Conservation (phyloP, 2,888 invertebrate species). For the Hesperia comma region DNA sequence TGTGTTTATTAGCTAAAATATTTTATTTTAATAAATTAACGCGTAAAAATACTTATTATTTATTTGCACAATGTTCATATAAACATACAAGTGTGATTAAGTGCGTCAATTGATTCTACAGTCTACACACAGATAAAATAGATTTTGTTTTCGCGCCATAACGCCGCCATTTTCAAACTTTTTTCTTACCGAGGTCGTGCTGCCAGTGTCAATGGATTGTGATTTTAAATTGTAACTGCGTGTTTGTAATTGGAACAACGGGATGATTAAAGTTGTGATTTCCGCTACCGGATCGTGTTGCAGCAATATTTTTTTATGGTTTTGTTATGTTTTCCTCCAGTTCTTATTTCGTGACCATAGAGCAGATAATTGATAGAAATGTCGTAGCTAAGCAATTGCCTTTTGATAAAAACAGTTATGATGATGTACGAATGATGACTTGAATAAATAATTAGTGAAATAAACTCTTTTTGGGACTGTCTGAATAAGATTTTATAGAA, state of each 20-base stretch:
- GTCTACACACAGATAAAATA: too few species aligned
- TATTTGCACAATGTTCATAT: too few species aligned
- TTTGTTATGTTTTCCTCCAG: not conserved
- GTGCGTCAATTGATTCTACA: not conserved
- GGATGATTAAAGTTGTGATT: conserved; percentile 3
- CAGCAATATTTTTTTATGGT: conserved; percentile 9
- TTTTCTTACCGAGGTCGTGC: not conserved
- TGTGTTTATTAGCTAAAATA: not conserved
- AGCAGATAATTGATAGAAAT: not conserved
- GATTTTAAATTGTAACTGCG: not conserved
- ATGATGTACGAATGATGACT: too few species aligned
- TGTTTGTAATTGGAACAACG: conserved; percentile 10
- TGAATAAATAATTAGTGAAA: too few species aligned
- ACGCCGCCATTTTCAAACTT: not conserved
- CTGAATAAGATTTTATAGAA: too few species aligned
- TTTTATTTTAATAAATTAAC: not conserved
- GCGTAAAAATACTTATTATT: not conserved
- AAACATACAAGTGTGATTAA: not conserved
- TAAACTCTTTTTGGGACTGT: too few species aligned
- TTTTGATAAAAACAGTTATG: too few species aligned
- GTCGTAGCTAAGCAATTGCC: too few species aligned
- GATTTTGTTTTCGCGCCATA: not conserved
- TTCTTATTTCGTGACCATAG: not conserved
- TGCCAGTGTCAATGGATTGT: conserved; percentile 8
- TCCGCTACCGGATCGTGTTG: not conserved